phyloP scores from a whole-genome alignment of 2,797 vertebrate species.

The Brachyalestes nurse region DNA sequence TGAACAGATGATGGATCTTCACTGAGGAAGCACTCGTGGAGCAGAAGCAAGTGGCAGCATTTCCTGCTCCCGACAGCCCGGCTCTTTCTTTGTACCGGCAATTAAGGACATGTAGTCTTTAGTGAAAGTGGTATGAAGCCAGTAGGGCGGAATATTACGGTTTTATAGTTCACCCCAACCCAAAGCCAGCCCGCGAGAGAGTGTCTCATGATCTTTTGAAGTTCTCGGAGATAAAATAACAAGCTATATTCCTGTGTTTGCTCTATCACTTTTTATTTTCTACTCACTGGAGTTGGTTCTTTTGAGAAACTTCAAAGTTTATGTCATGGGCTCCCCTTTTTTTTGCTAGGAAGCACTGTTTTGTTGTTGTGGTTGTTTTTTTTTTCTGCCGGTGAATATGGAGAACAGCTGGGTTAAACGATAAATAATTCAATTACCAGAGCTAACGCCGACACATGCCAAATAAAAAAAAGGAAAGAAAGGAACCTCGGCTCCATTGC shows the following conservation, averaged over 20 bases:
- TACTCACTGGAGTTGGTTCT: not conserved
- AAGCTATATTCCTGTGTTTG: constrained; percentile 9
- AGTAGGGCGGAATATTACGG: constrained; percentile 24
- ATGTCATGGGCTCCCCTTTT: not conserved
- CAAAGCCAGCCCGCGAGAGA: not conserved
- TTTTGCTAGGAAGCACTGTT: not conserved
- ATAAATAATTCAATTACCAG: constrained; percentile 50
- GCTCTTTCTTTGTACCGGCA: constrained; percentile 1
- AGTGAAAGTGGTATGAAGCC: not conserved
- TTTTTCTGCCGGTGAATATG: constrained; percentile 20
- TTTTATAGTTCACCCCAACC: constrained; percentile 15
- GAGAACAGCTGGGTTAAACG: constrained; percentile 45
- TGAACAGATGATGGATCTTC: constrained; percentile 33
- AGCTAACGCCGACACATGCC: constrained; percentile 7
- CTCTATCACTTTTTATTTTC: not conserved
- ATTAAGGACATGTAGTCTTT: constrained; percentile 28
- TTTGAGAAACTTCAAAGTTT: constrained; percentile 3
- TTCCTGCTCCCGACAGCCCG: constrained; percentile 22
- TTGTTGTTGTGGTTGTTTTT: not conserved
- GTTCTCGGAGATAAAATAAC: constrained; percentile 16
- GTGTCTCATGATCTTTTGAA: constrained; percentile 34
- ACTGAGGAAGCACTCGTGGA: constrained; percentile 16
- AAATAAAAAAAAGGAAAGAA: constrained; percentile 23
- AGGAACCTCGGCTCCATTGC: not conserved
- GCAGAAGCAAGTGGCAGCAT: constrained; percentile 6